Evolutionary conservation across 2,888 invertebrate species (phyloP).

Genomic region (Heliconius sara): DNA sequence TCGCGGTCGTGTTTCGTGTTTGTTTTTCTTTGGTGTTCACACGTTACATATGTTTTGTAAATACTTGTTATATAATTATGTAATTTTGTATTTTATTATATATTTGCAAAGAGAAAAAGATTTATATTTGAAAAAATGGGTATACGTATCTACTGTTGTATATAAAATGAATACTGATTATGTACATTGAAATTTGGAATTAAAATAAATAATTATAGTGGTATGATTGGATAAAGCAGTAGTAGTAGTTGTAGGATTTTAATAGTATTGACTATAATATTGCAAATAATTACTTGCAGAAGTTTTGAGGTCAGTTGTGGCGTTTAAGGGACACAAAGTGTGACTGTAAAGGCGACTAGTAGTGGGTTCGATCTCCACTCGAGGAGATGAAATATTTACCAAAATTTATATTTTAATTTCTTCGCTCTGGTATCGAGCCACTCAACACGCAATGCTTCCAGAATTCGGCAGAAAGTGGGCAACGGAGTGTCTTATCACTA

Average conservation of each 20-base stretch:
- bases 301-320: too few species aligned
- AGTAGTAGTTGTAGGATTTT: neutral
- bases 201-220: neutral
- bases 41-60: constrained; percentile 13
- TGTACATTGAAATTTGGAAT: neutral
- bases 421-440: too few species aligned
- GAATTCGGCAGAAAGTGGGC: too few species aligned
- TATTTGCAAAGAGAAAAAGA: too few species aligned
- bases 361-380: too few species aligned
- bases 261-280: too few species aligned
- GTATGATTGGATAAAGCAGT: neutral
- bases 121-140: neutral
- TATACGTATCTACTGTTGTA: neutral
- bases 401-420: too few species aligned
- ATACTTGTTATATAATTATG: neutral
- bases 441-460: too few species aligned
- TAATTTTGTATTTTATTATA: neutral
- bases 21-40: constrained; percentile 39
- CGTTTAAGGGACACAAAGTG: too few species aligned
- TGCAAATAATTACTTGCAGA: neutral
- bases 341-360: too few species aligned
- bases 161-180: neutral
- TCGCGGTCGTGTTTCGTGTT: constrained; percentile 44
- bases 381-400: too few species aligned
- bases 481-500: too few species aligned